phyloP scores from a whole-genome alignment of 2,888 invertebrate genomes.

The Lasius fuliginosus region DNA sequence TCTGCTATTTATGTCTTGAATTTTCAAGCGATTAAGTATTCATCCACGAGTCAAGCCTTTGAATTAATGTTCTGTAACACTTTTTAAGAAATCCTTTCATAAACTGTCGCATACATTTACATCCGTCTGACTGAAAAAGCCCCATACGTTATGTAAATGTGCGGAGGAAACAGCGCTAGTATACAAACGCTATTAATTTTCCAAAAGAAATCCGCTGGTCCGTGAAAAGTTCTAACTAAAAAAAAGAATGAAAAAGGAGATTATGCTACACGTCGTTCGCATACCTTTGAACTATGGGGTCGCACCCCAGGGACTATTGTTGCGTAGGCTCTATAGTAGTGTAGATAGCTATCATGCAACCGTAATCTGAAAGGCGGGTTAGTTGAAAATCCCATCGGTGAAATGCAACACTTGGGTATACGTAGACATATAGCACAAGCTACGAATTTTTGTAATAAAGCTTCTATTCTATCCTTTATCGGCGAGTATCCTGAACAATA shows the following conservation, averaged over 20 bases:
- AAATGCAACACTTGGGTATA: neutral
- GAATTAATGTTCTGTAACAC: slow-evolving; percentile 67
- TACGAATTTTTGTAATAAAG: slow-evolving; percentile 22
- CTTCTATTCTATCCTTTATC: slow-evolving; percentile 3
- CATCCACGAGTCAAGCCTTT: slow-evolving; percentile 41
- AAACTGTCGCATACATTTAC: slow-evolving; percentile 75
- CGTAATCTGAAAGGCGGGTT: slow-evolving; percentile 68
- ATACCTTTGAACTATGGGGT: slow-evolving; percentile 76
- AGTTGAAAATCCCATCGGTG: slow-evolving; percentile 10
- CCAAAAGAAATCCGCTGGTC: slow-evolving; percentile 82
- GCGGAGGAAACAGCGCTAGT: slow-evolving; percentile 70
- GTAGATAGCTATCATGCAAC: slow-evolving; percentile 75
- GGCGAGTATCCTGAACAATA: neutral
- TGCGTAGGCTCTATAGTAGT: slow-evolving; percentile 67
- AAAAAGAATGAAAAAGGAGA: slow-evolving; percentile 68
- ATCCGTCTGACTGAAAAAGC: slow-evolving; percentile 48
- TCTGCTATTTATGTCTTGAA: slow-evolving; percentile 62
- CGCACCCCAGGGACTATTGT: slow-evolving; percentile 82
- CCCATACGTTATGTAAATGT: slow-evolving; percentile 77
- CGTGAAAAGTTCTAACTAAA: slow-evolving; percentile 79
- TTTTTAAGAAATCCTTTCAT: slow-evolving; percentile 33
- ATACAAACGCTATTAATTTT: slow-evolving; percentile 84
- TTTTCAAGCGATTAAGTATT: slow-evolving; percentile 70
- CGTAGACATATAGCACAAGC: neutral
- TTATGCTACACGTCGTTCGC: slow-evolving; percentile 68